A percentile compares a stretch with the other conserved stretches of the same genome.
Conservation (phyloP, 2,797 vertebrate genomes). For the Amazona ochrocephala region DNA sequence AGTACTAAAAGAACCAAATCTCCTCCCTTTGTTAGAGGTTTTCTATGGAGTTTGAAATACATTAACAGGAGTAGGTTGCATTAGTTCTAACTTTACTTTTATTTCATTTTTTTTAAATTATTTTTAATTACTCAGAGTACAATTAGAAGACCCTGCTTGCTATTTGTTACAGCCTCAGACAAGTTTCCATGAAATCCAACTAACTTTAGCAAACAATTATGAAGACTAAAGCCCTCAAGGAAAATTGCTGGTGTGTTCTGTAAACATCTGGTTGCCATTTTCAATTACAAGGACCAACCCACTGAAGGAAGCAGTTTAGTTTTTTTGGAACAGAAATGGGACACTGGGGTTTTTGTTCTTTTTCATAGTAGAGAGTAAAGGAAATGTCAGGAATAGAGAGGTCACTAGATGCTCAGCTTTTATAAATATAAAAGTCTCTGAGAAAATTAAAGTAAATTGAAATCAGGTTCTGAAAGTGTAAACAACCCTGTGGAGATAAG, state of each 20-base stretch:
- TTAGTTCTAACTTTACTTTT: neutral
- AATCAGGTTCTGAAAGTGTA: constrained; percentile 73
- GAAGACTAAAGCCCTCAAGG: constrained; percentile 58
- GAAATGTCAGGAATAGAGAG: constrained; percentile 72
- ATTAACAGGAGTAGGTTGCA: neutral
- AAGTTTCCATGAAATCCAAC: constrained; percentile 68
- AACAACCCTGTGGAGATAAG: constrained; percentile 74
- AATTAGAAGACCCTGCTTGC: neutral
- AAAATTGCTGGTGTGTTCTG: constrained; percentile 66
- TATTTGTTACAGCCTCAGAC: constrained; percentile 46
- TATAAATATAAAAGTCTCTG: constrained; percentile 76
- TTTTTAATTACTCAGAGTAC: neutral
- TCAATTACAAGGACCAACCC: constrained; percentile 72
- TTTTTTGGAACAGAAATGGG: constrained; percentile 75
- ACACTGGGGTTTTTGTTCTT: constrained; percentile 79
- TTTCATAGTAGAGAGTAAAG: constrained; percentile 68
- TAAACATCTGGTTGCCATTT: constrained; percentile 89
- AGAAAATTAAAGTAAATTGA: constrained; percentile 78
- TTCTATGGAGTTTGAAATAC: neutral
- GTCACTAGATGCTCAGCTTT: constrained; percentile 78
- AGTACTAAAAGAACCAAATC: neutral
- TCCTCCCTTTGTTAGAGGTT: neutral
- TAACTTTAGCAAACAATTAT: constrained; percentile 72
- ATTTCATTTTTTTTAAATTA: neutral
- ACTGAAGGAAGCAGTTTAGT: constrained; percentile 80